Evolutionary conservation across 2,888 invertebrate genomes (phyloP).

Genomic region (Holacanthella duospinosa): DNA sequence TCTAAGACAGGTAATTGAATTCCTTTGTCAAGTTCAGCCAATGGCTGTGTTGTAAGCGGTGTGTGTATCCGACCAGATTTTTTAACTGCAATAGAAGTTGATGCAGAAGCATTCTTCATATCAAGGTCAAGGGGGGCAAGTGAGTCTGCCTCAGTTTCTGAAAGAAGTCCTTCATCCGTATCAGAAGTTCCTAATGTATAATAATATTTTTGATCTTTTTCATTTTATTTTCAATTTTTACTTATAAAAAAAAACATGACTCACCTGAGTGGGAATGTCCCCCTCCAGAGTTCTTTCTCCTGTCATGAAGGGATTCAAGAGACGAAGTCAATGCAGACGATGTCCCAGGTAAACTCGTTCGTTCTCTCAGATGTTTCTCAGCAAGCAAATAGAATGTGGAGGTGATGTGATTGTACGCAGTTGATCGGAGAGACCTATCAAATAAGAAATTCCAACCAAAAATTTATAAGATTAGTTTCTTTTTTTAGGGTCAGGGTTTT

Average conservation of each 20-base stretch:
- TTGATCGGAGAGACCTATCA: slow-evolving; percentile 74
- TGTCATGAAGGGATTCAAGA: slow-evolving; percentile 28
- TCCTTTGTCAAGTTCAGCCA: slow-evolving; percentile 18
- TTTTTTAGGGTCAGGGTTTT: no score
- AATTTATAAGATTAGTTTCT: no score
- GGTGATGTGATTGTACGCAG: slow-evolving; percentile 96
- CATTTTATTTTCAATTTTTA: neutral
- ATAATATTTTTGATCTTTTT: no score
- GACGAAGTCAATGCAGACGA: slow-evolving; percentile 29
- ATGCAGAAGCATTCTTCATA: slow-evolving; percentile 13
- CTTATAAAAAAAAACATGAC: neutral
- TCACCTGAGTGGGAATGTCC: slow-evolving; percentile 21
- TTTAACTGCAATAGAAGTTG: slow-evolving; percentile 13
- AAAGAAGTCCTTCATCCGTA: slow-evolving; percentile 18
- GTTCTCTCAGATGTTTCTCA: slow-evolving; percentile 74
- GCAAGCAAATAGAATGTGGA: slow-evolving; percentile 95
- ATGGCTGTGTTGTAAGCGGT: slow-evolving; percentile 15
- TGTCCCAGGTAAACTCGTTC: slow-evolving; percentile 37
- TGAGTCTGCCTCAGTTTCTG: slow-evolving; percentile 24
- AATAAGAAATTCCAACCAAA: no score
- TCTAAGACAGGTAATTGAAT: slow-evolving; percentile 16
- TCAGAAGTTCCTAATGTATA: slow-evolving; percentile 16
- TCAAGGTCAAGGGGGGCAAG: slow-evolving; percentile 23
- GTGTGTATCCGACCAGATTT: slow-evolving; percentile 15
- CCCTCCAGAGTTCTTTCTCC: slow-evolving; percentile 21